These are phyloP conservation scores for Iphiclides podalirius DNA, from an alignment of 2,888 invertebrate genomes.

Conservation along the genomic window DNA sequence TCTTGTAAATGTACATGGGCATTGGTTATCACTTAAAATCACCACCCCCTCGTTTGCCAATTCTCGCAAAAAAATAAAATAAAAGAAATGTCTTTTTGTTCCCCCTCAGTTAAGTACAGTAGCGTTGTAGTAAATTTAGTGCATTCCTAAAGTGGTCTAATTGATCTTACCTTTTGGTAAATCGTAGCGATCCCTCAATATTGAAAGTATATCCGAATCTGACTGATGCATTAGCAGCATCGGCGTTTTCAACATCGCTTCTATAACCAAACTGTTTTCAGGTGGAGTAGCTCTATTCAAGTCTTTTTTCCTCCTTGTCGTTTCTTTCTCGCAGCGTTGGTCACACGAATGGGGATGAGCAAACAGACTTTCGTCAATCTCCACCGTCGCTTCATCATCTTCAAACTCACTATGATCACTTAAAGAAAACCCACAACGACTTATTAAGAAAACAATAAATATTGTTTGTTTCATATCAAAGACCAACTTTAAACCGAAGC, in stretches of 20 bases:
- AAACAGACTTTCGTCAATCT: slow-evolving; percentile 38
- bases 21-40: no score
- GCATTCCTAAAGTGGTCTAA: no score
- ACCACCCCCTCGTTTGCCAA: no score
- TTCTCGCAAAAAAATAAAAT: no score
- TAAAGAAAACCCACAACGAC: slow-evolving; percentile 7
- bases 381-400: slow-evolving; percentile 37
- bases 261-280: slow-evolving; percentile 48
- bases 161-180: slow-evolving; percentile 59
- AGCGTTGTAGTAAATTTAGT: no score
- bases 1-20: no score
- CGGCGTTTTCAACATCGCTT: slow-evolving; percentile 54
- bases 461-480: background rate
- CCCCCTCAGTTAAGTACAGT: no score
- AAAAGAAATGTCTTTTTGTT: no score
- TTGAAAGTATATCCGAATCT: slow-evolving; percentile 47
- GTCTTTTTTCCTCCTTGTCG: background rate
- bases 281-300: slow-evolving; percentile 4
- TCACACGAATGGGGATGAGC: slow-evolving; percentile 40
- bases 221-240: slow-evolving; percentile 43
- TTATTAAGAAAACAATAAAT: slow-evolving; percentile 8
- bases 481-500: background rate
- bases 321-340: slow-evolving; percentile 34
- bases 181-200: slow-evolving; percentile 56
- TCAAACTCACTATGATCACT: slow-evolving; percentile 20